Percentiles rank a stretch among this genome's conserved stretches.
phyloP scores from a whole-genome alignment of 2,888 invertebrate genomes.

The Tanytarsus gracilentus region DNA sequence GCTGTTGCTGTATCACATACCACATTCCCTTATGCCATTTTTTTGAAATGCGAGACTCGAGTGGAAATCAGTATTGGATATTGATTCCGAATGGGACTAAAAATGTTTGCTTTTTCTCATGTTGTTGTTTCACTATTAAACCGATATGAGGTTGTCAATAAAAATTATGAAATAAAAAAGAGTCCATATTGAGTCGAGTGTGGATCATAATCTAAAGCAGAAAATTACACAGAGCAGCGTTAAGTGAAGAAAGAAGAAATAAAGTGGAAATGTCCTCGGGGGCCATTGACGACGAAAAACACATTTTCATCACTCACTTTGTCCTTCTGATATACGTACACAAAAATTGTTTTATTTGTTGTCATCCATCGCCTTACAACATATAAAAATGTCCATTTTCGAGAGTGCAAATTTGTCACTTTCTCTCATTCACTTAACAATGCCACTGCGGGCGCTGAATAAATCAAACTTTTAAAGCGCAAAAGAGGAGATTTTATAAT shows the following conservation, averaged over 20 bases:
- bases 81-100: neutral
- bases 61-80: constrained; percentile 19
- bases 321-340: neutral
- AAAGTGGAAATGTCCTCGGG: constrained; percentile 24
- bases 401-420: constrained; percentile 15
- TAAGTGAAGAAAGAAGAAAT: constrained; percentile 1
- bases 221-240: neutral
- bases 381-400: neutral
- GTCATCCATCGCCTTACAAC: neutral
- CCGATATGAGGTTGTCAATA: neutral
- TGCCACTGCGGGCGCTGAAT: neutral
- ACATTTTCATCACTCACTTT: neutral
- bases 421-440: neutral
- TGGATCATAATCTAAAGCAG: neutral
- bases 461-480: constrained; percentile 7
- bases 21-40: constrained; percentile 9
- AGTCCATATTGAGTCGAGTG: neutral
- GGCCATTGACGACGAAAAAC: neutral
- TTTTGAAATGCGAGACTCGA: neutral
- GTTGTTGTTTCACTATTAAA: neutral
- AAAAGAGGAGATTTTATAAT: constrained; percentile 13
- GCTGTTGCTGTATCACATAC: neutral
- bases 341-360: constrained; percentile 6
- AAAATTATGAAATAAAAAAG: constrained; percentile 25
- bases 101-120: neutral